Evolutionary conservation across 2,113 vertebrate species (phyloP).

Genomic region (Platysteira castanea): DNA sequence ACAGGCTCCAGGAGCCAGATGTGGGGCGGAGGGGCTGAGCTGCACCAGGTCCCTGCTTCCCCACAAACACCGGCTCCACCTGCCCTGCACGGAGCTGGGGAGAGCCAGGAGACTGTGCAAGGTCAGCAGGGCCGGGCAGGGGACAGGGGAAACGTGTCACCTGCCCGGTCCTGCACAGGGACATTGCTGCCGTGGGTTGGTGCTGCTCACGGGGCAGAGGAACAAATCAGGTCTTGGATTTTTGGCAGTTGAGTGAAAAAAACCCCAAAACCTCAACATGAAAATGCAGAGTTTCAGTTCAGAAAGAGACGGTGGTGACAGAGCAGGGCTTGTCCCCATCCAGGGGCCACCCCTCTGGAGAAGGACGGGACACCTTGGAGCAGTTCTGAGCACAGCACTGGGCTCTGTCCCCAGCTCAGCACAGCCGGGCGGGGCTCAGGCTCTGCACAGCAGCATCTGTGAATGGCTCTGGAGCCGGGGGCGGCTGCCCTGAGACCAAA

Average conservation of each 20-base stretch:
- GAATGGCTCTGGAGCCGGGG: rapidly evolving
- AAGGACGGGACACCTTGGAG: not conserved
- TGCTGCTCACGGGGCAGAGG: too few species aligned
- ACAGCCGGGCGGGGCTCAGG: not conserved
- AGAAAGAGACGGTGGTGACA: not conserved
- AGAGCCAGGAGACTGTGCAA: not conserved
- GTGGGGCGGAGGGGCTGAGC: not conserved
- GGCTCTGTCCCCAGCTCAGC: not conserved
- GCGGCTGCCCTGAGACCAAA: not conserved
- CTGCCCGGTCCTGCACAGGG: not conserved
- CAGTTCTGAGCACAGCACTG: rapidly evolving
- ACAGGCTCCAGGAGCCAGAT: not conserved
- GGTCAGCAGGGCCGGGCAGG: not conserved
- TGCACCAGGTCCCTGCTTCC: not conserved
- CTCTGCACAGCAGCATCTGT: not conserved
- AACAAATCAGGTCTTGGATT: not conserved
- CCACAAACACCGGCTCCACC: not conserved
- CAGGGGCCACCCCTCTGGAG: not conserved
- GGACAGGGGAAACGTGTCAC: rapidly evolving
- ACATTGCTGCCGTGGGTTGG: not conserved
- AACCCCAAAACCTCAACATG: not conserved
- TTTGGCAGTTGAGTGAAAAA: not conserved
- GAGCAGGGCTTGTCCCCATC: not conserved
- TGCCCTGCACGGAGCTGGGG: not conserved
- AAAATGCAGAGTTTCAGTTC: not conserved